Evolutionary conservation across 2,797 vertebrate species (phyloP).

Genomic region (Enteromius trimaculatus): DNA sequence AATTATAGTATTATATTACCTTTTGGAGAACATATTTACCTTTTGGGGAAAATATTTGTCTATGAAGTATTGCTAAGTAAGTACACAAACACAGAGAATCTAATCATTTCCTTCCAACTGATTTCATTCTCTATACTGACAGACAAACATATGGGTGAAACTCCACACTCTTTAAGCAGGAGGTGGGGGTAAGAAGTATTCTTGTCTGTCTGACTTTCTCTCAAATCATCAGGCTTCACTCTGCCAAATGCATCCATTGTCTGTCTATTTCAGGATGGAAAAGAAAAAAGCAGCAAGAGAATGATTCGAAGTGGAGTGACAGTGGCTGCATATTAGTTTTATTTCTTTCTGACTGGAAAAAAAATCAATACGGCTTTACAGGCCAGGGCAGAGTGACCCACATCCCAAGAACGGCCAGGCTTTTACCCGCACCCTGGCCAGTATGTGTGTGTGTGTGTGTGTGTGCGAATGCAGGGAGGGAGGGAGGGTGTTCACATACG

Average conservation of each 20-base stretch:
- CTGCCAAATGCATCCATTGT: slow-evolving; percentile 77
- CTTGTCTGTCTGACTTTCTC: slow-evolving; percentile 71
- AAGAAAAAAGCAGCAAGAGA: slow-evolving; percentile 45
- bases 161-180: slow-evolving; percentile 77
- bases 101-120: slow-evolving; percentile 70
- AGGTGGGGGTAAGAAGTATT: slow-evolving; percentile 70
- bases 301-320: slow-evolving; percentile 18
- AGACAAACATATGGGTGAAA: slow-evolving; percentile 77
- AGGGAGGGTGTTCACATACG: slow-evolving; percentile 84
- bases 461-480: slow-evolving; percentile 25
- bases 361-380: slow-evolving; percentile 84
- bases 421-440: slow-evolving; percentile 47
- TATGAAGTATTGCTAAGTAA: background rate
- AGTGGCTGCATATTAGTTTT: slow-evolving; percentile 62
- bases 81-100: background rate
- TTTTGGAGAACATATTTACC: background rate
- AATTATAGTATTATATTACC: background rate
- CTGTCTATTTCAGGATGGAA: slow-evolving; percentile 70
- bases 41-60: background rate
- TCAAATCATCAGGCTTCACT: slow-evolving; percentile 74
- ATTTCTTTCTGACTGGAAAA: slow-evolving; percentile 65
- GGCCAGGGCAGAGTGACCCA: slow-evolving; percentile 75
- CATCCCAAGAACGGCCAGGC: slow-evolving; percentile 67
- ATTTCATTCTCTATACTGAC: slow-evolving; percentile 70
- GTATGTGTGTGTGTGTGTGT: slow-evolving; percentile 45